These are phyloP conservation scores for Pseudonaja textilis DNA, from an alignment of 2,113 vertebrate genomes.

Conservation along the genomic window DNA sequence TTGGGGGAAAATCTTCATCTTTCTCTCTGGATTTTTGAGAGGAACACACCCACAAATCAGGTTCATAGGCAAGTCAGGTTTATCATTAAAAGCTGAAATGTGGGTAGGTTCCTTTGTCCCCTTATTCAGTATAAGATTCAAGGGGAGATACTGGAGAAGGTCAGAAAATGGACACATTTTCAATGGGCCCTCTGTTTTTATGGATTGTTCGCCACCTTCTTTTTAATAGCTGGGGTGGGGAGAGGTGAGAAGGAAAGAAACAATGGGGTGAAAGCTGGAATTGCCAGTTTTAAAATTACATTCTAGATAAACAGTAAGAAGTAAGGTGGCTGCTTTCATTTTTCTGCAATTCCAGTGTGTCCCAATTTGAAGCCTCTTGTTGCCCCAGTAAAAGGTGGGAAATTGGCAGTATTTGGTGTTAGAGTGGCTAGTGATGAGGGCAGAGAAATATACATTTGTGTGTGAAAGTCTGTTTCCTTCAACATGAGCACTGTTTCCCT, in stretches of 20 bases:
- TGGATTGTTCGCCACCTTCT: not conserved
- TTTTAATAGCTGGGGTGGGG: not conserved
- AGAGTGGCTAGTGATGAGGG: too few species aligned
- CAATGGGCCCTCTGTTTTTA: not conserved
- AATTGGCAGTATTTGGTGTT: constrained; percentile 1
- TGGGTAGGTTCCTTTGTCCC: not conserved
- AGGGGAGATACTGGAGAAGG: constrained; percentile 48
- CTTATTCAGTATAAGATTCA: constrained; percentile 12
- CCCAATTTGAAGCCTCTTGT: constrained; percentile 57
- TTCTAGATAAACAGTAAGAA: constrained; percentile 32
- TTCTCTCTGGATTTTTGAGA: not conserved
- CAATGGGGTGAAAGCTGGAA: constrained; percentile 15
- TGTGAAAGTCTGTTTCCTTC: constrained; percentile 12
- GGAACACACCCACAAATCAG: constrained; percentile 31
- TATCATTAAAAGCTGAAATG: constrained; percentile 10
- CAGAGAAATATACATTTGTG: not conserved
- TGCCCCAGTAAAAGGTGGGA: constrained; percentile 40
- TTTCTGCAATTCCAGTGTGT: constrained; percentile 44
- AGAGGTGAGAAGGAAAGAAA: not conserved
- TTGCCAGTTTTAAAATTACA: constrained; percentile 37
- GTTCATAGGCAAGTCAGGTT: constrained; percentile 30
- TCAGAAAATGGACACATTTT: constrained; percentile 24
- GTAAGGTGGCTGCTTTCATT: constrained; percentile 34
- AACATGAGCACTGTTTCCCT: constrained; percentile 58
- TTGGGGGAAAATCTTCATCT: not conserved